phyloP scores from a whole-genome alignment of 2,113 vertebrate genomes.

The Erythrolamprus reginae region DNA sequence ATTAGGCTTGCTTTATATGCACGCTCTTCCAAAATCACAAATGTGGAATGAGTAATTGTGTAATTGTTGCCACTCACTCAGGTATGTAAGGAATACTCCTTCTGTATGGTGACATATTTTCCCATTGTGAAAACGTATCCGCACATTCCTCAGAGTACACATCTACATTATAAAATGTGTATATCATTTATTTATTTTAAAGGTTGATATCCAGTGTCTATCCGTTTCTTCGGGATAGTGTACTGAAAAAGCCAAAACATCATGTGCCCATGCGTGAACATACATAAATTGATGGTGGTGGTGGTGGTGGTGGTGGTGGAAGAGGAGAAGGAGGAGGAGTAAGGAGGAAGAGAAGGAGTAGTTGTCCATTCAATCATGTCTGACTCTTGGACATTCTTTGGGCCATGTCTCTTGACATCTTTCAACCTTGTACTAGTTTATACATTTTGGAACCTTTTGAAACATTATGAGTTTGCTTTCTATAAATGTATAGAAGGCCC shows the following conservation, averaged over 20 bases:
- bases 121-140: neutral
- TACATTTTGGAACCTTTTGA: neutral
- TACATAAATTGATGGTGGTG: no score
- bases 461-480: neutral
- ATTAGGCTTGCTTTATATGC: conserved; percentile 34
- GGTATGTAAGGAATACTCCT: neutral
- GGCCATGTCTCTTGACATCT: neutral
- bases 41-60: conserved; percentile 16
- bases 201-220: neutral
- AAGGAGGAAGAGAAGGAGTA: no score
- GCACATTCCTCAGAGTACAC: neutral
- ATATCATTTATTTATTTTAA: neutral
- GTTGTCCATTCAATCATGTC: no score
- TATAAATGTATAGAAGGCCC: neutral
- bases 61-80: neutral
- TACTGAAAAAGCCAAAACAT: neutral
- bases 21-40: conserved; percentile 38
- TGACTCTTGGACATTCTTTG: neutral
- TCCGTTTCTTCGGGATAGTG: neutral
- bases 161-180: neutral
- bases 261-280: neutral
- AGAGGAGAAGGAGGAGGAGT: no score
- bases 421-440: neutral
- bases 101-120: no score
- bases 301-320: no score